phyloP scores from a whole-genome alignment of 1,140 invertebrate species.

The Ridgeia piscesae region DNA sequence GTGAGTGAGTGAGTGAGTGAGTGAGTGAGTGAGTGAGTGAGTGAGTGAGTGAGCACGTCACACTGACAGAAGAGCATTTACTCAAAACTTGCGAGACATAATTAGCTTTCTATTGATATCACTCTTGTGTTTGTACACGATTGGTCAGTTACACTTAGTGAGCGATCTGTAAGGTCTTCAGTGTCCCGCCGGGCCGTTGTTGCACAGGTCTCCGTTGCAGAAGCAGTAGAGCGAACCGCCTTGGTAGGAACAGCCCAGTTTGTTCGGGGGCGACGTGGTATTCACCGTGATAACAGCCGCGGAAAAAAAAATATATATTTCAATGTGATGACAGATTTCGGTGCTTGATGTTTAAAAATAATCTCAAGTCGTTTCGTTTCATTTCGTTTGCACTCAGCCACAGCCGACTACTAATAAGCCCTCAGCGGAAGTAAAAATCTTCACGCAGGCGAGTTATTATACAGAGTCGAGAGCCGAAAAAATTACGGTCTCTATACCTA shows the following conservation, averaged over 20 bases:
- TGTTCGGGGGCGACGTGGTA: slow-evolving; percentile 25
- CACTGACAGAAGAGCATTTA: not conserved
- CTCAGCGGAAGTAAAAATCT: not conserved
- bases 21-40: slow-evolving; percentile 21
- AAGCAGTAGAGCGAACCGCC: slow-evolving; percentile 27
- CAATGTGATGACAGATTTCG: not conserved
- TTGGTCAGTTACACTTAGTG: not conserved
- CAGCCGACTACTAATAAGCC: not conserved
- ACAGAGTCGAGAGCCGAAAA: no score
- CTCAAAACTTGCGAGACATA: not conserved
- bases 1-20: slow-evolving; percentile 11
- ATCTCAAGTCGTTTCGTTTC: not conserved
- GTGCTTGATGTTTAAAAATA: not conserved
- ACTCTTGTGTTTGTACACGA: not conserved
- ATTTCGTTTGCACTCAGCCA: not conserved
- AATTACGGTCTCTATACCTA: not conserved
- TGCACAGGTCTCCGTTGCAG: slow-evolving; percentile 26
- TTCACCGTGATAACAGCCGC: slow-evolving; percentile 28
- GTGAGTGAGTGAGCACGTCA: not conserved
- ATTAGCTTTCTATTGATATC: not conserved
- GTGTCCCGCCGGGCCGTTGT: slow-evolving; percentile 16
- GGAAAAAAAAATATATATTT: no score
- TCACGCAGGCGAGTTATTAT: not conserved
- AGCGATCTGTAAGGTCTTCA: not conserved
- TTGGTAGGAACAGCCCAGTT: slow-evolving; percentile 21